phyloP scores from a whole-genome alignment of 2,888 invertebrate genomes.

The Hofmannophila pseudospretella region DNA sequence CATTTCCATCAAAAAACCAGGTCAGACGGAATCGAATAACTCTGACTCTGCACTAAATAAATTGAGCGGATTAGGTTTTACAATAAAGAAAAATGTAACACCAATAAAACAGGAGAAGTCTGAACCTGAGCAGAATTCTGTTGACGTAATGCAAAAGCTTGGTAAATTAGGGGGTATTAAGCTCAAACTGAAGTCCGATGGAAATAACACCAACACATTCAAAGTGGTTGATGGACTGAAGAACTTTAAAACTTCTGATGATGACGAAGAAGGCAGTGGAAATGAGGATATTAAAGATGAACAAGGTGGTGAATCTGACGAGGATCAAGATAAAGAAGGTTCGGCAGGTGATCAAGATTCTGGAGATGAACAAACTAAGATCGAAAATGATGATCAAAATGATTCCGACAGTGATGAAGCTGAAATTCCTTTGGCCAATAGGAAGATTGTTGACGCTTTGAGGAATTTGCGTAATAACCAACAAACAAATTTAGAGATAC shows the following conservation, averaged over 20 bases:
- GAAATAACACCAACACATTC: slow-evolving; percentile 53
- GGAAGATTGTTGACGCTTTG: slow-evolving; percentile 22
- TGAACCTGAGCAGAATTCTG: slow-evolving; percentile 26
- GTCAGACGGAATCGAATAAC: slow-evolving; percentile 21
- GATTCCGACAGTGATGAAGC: slow-evolving; percentile 23
- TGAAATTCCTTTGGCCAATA: slow-evolving; percentile 18
- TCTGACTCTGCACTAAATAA: slow-evolving; percentile 56
- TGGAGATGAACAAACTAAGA: slow-evolving; percentile 16
- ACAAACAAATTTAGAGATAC: slow-evolving; percentile 11
- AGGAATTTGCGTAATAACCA: slow-evolving; percentile 36
- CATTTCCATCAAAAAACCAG: slow-evolving; percentile 46
- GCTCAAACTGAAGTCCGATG: slow-evolving; percentile 66
- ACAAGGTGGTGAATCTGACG: slow-evolving; percentile 38
- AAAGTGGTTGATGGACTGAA: slow-evolving; percentile 67
- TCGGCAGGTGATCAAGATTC: slow-evolving; percentile 37
- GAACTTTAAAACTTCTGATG: slow-evolving; percentile 65
- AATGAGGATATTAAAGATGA: slow-evolving; percentile 44
- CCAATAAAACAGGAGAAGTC: slow-evolving; percentile 57
- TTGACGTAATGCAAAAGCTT: slow-evolving; percentile 56
- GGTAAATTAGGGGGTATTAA: slow-evolving; percentile 67
- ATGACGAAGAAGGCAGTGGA: slow-evolving; percentile 49
- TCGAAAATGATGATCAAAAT: slow-evolving; percentile 12
- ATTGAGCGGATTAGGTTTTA: slow-evolving; percentile 65
- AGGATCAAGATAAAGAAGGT: slow-evolving; percentile 35
- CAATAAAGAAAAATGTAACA: slow-evolving; percentile 59